A percentile compares a stretch with the other conserved stretches of the same genome.
Conservation (phyloP, 2,113 vertebrate genomes). For the Zeus faber region DNA sequence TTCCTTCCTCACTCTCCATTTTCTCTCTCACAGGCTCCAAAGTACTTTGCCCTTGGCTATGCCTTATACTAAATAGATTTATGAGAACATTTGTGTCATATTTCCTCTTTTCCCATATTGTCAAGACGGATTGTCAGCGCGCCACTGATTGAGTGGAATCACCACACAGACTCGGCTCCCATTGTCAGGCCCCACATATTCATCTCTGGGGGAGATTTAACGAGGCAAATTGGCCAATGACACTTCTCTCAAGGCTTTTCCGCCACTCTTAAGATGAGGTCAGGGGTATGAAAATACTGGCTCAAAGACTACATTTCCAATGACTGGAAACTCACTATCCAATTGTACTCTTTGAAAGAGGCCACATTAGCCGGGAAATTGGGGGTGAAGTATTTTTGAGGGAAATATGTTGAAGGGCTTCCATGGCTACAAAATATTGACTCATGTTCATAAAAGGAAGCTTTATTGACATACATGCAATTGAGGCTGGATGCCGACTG, state of each 20-base stretch:
- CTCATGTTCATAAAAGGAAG: slow-evolving; percentile 10
- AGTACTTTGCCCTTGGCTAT: slow-evolving; percentile 77
- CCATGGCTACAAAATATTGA: slow-evolving; percentile 13
- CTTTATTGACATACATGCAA: slow-evolving; percentile 31
- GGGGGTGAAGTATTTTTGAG: slow-evolving; percentile 5
- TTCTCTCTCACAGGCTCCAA: slow-evolving; percentile 68
- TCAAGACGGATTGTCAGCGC: slow-evolving; percentile 73
- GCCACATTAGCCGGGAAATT: slow-evolving; percentile 26
- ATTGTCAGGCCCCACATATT: slow-evolving; percentile 64
- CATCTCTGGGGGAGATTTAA: slow-evolving; percentile 67
- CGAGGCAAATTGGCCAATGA: slow-evolving; percentile 68
- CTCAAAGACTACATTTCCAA: slow-evolving; percentile 45
- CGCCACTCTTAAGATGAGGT: slow-evolving; percentile 52
- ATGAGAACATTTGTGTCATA: slow-evolving; percentile 79
- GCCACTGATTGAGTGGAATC: slow-evolving; percentile 70
- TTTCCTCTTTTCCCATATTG: slow-evolving; percentile 74
- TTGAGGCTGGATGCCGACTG: slow-evolving; percentile 11
- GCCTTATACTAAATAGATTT: slow-evolving; percentile 78
- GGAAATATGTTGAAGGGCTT: slow-evolving; percentile 14
- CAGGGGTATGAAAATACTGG: slow-evolving; percentile 60
- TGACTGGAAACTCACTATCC: slow-evolving; percentile 21
- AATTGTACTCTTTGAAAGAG: slow-evolving; percentile 2
- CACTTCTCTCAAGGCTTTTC: slow-evolving; percentile 53
- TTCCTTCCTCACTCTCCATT: slow-evolving; percentile 56
- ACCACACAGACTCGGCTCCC: slow-evolving; percentile 60